Conservation (phyloP, 1,140 invertebrate genomes). For the Musca vetustissima region DNA sequence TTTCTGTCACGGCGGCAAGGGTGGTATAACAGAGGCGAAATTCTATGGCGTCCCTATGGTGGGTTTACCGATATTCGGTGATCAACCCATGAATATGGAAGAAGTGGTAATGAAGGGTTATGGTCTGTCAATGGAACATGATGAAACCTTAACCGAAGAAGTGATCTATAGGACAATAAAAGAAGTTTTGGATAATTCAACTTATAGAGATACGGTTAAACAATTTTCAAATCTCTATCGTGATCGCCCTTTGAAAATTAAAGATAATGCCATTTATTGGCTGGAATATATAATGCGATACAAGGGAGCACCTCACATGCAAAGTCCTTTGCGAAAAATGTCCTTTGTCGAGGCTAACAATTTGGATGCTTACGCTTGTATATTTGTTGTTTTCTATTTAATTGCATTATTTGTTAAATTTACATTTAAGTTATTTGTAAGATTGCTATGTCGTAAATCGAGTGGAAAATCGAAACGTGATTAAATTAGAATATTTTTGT, state of each 20-base stretch:
- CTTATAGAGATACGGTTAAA: constrained; percentile 29
- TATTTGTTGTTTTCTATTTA: constrained; percentile 1
- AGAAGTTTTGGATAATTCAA: constrained; percentile 28
- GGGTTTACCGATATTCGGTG: constrained; percentile 66
- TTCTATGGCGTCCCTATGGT: constrained; percentile 71
- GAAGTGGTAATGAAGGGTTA: constrained; percentile 56
- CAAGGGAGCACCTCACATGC: constrained; percentile 53
- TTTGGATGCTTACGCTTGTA: constrained; percentile 61
- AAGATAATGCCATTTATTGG: constrained; percentile 39
- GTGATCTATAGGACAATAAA: constrained; percentile 32
- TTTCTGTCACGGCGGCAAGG: constrained; percentile 71
- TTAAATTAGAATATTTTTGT: too few relatives aligned
- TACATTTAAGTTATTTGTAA: neutral
- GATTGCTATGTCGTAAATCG: neutral
- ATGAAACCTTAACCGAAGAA: constrained; percentile 44
- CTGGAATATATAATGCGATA: constrained; percentile 54
- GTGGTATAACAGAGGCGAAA: constrained; percentile 70
- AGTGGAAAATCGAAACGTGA: too few relatives aligned
- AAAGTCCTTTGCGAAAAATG: constrained; percentile 48
- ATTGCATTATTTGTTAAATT: constrained; percentile 1
- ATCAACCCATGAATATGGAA: constrained; percentile 62
- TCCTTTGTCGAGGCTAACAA: constrained; percentile 62
- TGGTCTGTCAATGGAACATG: constrained; percentile 53
- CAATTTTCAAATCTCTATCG: constrained; percentile 37
- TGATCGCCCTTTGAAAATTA: constrained; percentile 44